Percentiles rank a stretch among this genome's conserved stretches.
These are phyloP conservation scores for Eucidaris tribuloides DNA, from an alignment of 35 echinoderm and acorn worm genomes.

Conservation along the genomic window DNA sequence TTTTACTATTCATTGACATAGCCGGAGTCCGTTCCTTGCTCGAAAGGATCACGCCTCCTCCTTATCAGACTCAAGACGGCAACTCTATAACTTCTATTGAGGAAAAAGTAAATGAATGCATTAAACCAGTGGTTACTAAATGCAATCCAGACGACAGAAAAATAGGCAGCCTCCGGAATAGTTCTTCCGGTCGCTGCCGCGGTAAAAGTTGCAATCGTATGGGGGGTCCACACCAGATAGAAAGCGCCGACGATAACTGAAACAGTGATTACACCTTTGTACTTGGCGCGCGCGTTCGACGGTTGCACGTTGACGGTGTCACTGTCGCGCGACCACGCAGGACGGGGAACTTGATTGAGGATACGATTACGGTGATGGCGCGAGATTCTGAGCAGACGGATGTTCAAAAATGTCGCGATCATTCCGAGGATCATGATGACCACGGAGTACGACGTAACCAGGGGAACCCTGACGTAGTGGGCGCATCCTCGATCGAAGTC, in stretches of 20 bases:
- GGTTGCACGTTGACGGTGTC: neutral
- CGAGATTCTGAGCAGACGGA: neutral
- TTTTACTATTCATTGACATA: no score
- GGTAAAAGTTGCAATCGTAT: neutral
- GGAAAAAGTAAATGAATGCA: constrained; percentile 1
- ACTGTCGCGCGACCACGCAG: no score
- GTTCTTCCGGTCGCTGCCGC: neutral
- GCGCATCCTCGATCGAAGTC: neutral
- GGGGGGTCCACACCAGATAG: constrained; percentile 10
- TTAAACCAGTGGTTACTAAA: constrained; percentile 17
- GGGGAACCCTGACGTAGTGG: neutral
- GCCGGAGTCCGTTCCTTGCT: no score
- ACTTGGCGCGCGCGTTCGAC: neutral
- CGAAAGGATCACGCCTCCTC: neutral
- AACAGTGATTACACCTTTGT: neutral
- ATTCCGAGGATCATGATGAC: neutral
- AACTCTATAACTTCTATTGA: neutral
- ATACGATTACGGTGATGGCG: constrained; percentile 8
- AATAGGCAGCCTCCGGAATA: constrained; percentile 11
- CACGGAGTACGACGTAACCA: neutral
- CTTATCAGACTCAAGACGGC: neutral
- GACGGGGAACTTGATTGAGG: neutral
- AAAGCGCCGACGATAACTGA: neutral
- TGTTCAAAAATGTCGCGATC: neutral
- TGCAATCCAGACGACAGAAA: constrained; percentile 2